Percentiles rank a stretch among this genome's conserved stretches.
phyloP scores from a whole-genome alignment of 2,888 invertebrate genomes.

The Polyploca ridens region DNA sequence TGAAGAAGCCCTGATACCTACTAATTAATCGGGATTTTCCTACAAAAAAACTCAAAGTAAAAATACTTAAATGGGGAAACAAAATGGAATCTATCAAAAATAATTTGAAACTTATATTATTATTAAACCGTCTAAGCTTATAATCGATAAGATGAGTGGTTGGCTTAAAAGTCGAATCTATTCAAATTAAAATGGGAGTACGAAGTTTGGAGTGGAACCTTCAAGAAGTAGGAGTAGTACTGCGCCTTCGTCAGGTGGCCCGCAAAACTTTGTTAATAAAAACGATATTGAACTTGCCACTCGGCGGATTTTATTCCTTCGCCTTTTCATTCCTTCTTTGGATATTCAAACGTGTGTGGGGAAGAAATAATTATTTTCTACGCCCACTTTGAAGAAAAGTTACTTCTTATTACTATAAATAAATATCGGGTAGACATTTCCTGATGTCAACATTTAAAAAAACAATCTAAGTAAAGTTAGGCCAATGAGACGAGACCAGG shows the following conservation, averaged over 20 bases:
- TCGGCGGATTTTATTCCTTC: conserved; percentile 34
- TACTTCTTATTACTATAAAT: not conserved
- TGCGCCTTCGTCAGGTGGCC: conserved; percentile 42
- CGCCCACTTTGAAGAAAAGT: not conserved
- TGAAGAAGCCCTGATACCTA: too few species aligned
- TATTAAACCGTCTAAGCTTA: not conserved
- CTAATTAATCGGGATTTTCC: not conserved
- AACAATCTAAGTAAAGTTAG: too few species aligned
- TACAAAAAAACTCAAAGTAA: not conserved
- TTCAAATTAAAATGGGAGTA: conserved; percentile 49
- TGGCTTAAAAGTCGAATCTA: not conserved
- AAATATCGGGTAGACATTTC: too few species aligned
- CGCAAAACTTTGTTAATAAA: conserved; percentile 57
- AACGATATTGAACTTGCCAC: conserved; percentile 47
- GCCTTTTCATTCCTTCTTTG: conserved; percentile 10
- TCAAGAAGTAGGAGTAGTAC: conserved; percentile 39
- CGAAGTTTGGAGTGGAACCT: conserved; percentile 41
- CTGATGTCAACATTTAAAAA: too few species aligned
- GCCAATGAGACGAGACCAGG: too few species aligned
- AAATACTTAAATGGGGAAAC: not conserved
- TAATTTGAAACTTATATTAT: not conserved
- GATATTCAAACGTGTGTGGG: conserved; percentile 10
- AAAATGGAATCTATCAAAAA: not conserved
- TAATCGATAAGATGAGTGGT: not conserved
- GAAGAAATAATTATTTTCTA: not conserved